These are phyloP conservation scores for Chymomyza fuscimana DNA, from an alignment of 2,888 invertebrate genomes.

Conservation along the genomic window DNA sequence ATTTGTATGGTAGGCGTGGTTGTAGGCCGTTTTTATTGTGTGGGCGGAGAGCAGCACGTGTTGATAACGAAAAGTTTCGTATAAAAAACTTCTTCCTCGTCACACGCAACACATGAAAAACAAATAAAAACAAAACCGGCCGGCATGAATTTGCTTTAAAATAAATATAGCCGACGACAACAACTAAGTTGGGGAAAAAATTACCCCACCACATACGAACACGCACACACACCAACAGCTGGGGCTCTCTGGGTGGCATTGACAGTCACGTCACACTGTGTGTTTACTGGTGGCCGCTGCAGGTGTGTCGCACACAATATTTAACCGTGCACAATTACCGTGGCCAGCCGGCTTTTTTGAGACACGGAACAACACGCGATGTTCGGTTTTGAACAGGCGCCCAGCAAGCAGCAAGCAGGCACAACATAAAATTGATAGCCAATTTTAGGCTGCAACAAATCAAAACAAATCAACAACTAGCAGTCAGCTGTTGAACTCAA, in stretches of 20 bases:
- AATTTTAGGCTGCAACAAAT: not conserved
- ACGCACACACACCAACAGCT: not conserved
- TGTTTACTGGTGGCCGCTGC: not conserved
- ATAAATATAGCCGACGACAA: constrained; percentile 34
- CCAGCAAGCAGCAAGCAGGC: constrained; percentile 44
- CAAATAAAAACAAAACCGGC: constrained; percentile 9
- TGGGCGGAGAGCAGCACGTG: constrained; percentile 63
- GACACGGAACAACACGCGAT: constrained; percentile 55
- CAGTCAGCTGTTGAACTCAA: not conserved
- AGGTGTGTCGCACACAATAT: constrained; percentile 9
- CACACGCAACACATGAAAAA: not conserved
- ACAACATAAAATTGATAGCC: not conserved
- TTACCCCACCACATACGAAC: constrained; percentile 43
- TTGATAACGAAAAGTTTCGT: constrained; percentile 52
- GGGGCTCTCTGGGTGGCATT: not conserved
- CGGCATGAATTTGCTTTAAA: constrained; percentile 7
- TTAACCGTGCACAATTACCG: constrained; percentile 47
- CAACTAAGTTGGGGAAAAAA: constrained; percentile 58
- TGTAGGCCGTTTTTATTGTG: constrained; percentile 57
- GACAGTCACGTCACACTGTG: not conserved
- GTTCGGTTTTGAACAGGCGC: constrained; percentile 68
- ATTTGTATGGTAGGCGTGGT: constrained; percentile 69
- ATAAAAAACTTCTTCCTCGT: constrained; percentile 2
- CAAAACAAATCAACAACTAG: not conserved
- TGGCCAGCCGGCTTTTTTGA: constrained; percentile 63